These are phyloP conservation scores for Epinotia brunnichana DNA, from an alignment of 2,888 invertebrate species.

Conservation along the genomic window DNA sequence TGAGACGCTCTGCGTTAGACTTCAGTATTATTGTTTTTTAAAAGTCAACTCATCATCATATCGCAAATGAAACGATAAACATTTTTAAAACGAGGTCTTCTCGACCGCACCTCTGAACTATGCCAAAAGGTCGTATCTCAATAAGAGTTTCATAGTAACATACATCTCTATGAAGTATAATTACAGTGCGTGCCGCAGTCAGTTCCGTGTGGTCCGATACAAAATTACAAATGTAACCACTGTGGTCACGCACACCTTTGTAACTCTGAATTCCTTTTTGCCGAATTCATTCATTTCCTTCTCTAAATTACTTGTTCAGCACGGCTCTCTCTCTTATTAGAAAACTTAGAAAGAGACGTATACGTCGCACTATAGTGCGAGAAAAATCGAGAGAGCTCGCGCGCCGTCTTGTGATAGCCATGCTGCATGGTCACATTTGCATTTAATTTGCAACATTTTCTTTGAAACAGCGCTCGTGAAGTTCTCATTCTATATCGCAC, in stretches of 20 bases:
- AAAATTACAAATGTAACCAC: slow-evolving; percentile 27
- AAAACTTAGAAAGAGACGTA: too few relatives aligned
- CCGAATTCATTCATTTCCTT: slow-evolving; percentile 16
- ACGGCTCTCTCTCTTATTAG: too few relatives aligned
- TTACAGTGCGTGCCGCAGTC: slow-evolving; percentile 16
- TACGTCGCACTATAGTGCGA: too few relatives aligned
- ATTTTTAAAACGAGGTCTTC: not conserved
- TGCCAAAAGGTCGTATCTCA: not conserved
- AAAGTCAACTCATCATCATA: not conserved
- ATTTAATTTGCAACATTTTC: not conserved
- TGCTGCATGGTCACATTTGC: not conserved
- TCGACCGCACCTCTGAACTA: not conserved
- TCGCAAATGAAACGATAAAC: not conserved
- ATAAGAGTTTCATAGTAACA: not conserved
- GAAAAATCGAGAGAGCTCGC: too few relatives aligned
- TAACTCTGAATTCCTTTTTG: slow-evolving; percentile 1
- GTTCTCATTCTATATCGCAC: not conserved
- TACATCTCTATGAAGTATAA: not conserved
- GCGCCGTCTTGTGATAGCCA: too few relatives aligned
- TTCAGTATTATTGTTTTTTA: slow-evolving; percentile 4
- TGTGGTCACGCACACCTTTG: slow-evolving; percentile 21
- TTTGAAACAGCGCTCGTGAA: too few relatives aligned
- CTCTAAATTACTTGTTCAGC: not conserved
- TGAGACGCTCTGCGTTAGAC: not conserved
- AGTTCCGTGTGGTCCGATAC: slow-evolving; percentile 20